Base-by-base conservation (phyloP, 2,888 invertebrate genomes). In the Aspidiotus rigidus region DNA sequence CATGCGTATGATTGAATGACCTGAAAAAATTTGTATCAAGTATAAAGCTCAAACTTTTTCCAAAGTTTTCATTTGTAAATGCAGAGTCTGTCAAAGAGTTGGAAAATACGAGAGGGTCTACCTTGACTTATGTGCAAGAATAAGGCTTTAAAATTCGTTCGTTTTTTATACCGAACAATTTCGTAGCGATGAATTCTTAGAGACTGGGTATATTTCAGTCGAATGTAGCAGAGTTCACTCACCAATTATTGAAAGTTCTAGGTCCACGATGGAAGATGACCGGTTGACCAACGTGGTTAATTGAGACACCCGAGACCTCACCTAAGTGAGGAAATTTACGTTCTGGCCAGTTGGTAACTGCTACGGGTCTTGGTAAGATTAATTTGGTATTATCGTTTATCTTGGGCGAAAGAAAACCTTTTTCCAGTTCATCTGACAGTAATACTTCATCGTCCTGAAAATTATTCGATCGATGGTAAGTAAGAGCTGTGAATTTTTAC, bases 251-350 rank as follows among this genome's bases (percentile, higher is more conserved):
- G 92, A 93, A 94, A 72, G 85, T 82, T 74, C 88, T 80, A 74
- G 86, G 84, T 54, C 85, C 90, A 73, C 95, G 82, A 77, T 95
- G 94, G 77, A 94, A 93, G 72, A 94, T 84, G 64, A 91, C 86
- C 3, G 93, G 86, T 75, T 89, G 86, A 17, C 89, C 87, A 64
- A 84, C 80, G 7, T 84, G 84, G 78, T 91, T 90, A 53, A 92
- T 87, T 10, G 90, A 85, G n/a, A 95, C 86, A 9, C 90, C 90
- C 42, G 88, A 86, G 71, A 94, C 86, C 80, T 94, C 90, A 7
- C 94, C 93, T 44, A 93, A 62, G 55, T 56, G 69, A 11, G 63
- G 69, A 49, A 69, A 40, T 56, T 69, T 69, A 16, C n/a, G 17
- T 16, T 56, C 41, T 17, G 69, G 69, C 69, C 69, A 69, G 39